Base-by-base conservation (phyloP, 2,113 vertebrate genomes). In the Hippocampus barbouri region DNA sequence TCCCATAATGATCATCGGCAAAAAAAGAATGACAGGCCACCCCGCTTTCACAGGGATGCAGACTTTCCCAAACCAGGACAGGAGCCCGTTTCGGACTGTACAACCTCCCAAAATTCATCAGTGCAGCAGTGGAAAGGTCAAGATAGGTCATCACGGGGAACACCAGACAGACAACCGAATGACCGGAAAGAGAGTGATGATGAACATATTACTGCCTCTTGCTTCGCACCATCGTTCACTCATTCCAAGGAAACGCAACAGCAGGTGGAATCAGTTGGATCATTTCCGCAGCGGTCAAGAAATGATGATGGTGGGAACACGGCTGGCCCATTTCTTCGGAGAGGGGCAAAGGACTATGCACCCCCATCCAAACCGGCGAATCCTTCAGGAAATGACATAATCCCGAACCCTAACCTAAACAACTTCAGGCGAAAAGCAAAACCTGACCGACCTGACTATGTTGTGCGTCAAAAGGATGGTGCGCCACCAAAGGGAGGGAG, bases 11-110 rank as follows among this genome's bases (percentile, higher is more conserved):
- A 97, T 69, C 89, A 89, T 67, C 93, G 94, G 51, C 94, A 92
- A 72, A 89, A 86, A 73, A 93, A 95, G 82, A 96, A 94, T 59
- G 96, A 98, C 82, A 93, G 95, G 75, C 95, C 96, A 0, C 96
- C 97, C 79, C 96, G 96, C 73, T 99, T 99, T 86, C 93, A 96
- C 88, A 94, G 87, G 83, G 97, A 98, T 71, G 84, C 83, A 41
- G 95, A 96, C 61, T 93, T 93, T 80, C 91, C 92, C 43, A 95
- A 93, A 74, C 93, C 95, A 45, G 72, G 86, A 79, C 91, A 91
- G 69, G 95, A 97, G 77, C 75, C 89, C 23, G 74, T 81, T 30
- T 89, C 88, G 16, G 88, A 93, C 59, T 76, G 83, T 71, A 9
- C 87, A 81, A 53, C 83, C 85, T 88, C 76, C 64, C 87, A 80